A percentile compares a stretch with the other conserved stretches of the same genome.
phyloP scores from a whole-genome alignment of 2,113 vertebrate species.

The Coregonus clupeaformis region DNA sequence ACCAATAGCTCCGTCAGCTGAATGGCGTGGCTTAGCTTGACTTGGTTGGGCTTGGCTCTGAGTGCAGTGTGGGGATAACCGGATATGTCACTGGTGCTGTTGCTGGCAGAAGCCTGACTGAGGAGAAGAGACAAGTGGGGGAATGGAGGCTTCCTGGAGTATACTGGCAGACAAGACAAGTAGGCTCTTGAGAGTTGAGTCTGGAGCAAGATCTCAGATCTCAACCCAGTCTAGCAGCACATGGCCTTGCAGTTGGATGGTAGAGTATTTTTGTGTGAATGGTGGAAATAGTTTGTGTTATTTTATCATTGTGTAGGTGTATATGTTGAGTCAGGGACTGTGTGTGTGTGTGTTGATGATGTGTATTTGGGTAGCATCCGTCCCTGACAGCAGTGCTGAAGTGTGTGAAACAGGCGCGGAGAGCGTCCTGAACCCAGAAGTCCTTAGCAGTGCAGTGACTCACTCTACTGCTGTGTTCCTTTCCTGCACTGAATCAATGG shows the following conservation, averaged over 20 bases:
- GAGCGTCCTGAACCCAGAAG: too few species aligned
- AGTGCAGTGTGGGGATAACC: slow-evolving; percentile 22
- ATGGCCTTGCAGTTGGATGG: too few species aligned
- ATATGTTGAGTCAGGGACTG: not conserved
- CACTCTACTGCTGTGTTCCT: too few species aligned
- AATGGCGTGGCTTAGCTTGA: not conserved
- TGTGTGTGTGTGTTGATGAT: not conserved
- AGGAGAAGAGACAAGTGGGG: not conserved
- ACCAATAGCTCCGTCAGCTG: slow-evolving; percentile 14
- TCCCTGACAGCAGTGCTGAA: too few species aligned
- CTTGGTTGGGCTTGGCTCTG: slow-evolving; percentile 18
- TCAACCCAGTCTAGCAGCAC: too few species aligned
- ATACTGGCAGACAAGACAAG: not conserved
- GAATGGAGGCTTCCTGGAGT: not conserved
- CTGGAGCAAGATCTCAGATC: not conserved
- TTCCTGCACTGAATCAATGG: too few species aligned
- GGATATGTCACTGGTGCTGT: slow-evolving; percentile 20
- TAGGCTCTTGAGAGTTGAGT: not conserved
- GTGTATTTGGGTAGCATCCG: too few species aligned
- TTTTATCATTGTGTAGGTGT: not conserved
- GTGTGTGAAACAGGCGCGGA: too few species aligned
- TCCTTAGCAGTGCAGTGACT: too few species aligned
- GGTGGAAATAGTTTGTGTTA: not conserved
- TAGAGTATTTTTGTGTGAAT: not conserved
- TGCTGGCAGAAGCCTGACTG: not conserved